Evolutionary conservation across 2,113 vertebrate genomes (phyloP).

Genomic region (Choloepus hoffmanni): DNA sequence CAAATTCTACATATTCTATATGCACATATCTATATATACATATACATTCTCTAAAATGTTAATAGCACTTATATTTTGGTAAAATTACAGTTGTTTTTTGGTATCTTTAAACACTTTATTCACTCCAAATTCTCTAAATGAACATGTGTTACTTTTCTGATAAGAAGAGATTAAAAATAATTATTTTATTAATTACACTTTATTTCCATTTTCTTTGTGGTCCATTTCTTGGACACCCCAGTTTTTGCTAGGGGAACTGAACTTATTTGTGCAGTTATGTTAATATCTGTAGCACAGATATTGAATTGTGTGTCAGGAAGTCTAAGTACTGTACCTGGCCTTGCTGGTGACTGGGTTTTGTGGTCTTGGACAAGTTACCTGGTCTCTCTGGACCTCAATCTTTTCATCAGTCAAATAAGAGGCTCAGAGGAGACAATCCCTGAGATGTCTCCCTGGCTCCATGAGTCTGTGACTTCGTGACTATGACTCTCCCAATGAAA

Average conservation of each 20-base stretch:
- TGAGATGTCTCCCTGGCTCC: not conserved
- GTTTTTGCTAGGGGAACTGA: not conserved
- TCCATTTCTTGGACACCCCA: not conserved
- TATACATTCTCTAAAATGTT: not conserved
- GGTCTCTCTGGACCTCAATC: not conserved
- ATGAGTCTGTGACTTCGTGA: not conserved
- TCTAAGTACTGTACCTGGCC: not conserved
- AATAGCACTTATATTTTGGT: not conserved
- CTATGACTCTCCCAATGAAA: not conserved
- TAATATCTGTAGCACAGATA: not conserved
- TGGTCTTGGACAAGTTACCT: not conserved
- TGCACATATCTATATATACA: not conserved
- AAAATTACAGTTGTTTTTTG: not conserved
- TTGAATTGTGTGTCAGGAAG: not conserved
- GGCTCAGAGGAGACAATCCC: not conserved
- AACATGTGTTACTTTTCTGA: not conserved
- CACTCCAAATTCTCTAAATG: not conserved
- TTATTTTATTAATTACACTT: not conserved
- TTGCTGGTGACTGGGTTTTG: not conserved
- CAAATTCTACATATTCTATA: not conserved
- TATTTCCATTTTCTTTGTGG: not conserved
- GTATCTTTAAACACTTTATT: slow-evolving; percentile 26
- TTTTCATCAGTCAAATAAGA: not conserved
- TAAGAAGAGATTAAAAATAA: not conserved
- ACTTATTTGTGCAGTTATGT: not conserved